Base-by-base conservation (phyloP, 2,113 vertebrate species). In the Zosterops japonicus region DNA sequence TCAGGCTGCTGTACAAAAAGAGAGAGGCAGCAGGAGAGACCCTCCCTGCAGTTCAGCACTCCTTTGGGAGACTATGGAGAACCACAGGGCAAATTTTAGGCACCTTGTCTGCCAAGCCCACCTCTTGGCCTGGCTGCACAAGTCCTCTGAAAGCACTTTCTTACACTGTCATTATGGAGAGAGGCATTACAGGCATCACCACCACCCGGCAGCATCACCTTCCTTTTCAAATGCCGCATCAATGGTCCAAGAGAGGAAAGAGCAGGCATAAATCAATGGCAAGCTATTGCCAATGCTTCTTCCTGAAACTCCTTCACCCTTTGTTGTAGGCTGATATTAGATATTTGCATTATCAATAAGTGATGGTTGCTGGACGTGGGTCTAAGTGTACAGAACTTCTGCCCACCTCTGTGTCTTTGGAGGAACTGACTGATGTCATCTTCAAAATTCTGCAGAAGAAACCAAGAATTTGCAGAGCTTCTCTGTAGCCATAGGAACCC, bases 1-100 rank as follows among this genome's bases (percentile, higher is more conserved):
- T 96, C 79, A 68, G 92, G 85, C 94, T 96, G 97, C 85, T 95
- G 59, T 79, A 75, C 70, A 96, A 93, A 97, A 25, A 60, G 75
- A 77, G 47, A 96, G 57, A n/a, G 14, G 25, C 59, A 83, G 83
- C 41, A 52, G 91, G 79, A 89, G 60, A 64, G 80, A 87, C 72
- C 65, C 71, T 94, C 87, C 84, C 90, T 76, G 86, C 4, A 20
- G 31, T 39, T 96, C n/a, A 10, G 63, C 35, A 44, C 90, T 93
- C 84, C 75, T 97, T 89, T 85, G 90, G 94, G 88, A 95, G 90
- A 93, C 78, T 75, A 65, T 11, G 87, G 75, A 9, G 84, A 96
- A 83, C 82, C 70, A 63, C 87, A 90, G 67, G 65, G 76, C 8
- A 27, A 89, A 75, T 96, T 95, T 80, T 61, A 77, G 75, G 78